Conservation (phyloP, 2,797 vertebrate species). For the Sarcoramphus papa region DNA sequence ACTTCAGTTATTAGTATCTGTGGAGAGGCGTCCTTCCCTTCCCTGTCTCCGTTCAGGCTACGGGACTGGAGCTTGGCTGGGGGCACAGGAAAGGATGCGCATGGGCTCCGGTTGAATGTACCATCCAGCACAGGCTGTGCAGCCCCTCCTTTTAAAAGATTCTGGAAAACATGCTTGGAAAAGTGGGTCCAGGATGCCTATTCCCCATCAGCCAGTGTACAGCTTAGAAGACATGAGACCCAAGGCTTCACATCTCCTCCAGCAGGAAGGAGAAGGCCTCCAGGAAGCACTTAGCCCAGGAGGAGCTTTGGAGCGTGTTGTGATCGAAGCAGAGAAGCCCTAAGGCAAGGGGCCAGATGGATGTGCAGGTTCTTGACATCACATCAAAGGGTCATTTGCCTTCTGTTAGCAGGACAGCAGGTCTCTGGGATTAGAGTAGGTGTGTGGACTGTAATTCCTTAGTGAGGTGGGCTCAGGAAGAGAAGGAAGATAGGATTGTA, state of each 20-base stretch:
- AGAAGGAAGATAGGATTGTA: not conserved
- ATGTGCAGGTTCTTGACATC: not conserved
- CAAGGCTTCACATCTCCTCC: not conserved
- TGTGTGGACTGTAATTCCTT: not conserved
- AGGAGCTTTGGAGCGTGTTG: not conserved
- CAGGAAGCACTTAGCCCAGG: not conserved
- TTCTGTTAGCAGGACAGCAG: not conserved
- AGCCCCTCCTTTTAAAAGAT: not conserved
- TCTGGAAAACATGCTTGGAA: not conserved
- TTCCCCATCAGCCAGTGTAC: not conserved
- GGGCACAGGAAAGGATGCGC: not conserved
- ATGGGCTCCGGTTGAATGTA: not conserved
- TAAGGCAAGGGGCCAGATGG: not conserved
- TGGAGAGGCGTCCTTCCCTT: not conserved
- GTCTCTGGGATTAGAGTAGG: not conserved
- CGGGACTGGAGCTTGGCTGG: not conserved
- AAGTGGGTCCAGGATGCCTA: not conserved
- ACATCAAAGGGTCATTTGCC: not conserved
- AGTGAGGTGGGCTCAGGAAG: not conserved
- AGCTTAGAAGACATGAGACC: not conserved
- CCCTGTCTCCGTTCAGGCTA: not conserved
- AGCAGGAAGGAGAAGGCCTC: not conserved
- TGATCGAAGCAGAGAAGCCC: not conserved
- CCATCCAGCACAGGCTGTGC: not conserved
- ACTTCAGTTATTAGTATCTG: not conserved